phyloP scores from a whole-genome alignment of 2,797 vertebrate genomes.

The Enteromius paludinosus region DNA sequence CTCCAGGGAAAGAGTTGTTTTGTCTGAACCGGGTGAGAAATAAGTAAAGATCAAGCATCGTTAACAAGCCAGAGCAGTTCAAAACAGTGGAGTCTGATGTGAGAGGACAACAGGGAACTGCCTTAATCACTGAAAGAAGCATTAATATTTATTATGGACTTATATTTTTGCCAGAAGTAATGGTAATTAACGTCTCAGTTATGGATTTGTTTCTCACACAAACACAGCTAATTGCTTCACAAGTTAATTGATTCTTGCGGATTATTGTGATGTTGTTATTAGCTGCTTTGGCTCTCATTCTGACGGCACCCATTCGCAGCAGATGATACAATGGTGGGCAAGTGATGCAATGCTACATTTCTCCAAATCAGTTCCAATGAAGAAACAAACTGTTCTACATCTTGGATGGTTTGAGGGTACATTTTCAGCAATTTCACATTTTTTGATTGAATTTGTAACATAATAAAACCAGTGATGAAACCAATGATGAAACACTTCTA shows the following conservation, averaged over 20 bases:
- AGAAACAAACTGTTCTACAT: not conserved
- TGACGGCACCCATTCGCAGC: not conserved
- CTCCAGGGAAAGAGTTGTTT: not conserved
- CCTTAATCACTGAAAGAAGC: not conserved
- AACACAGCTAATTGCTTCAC: not conserved
- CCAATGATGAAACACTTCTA: not conserved
- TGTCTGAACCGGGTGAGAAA: not conserved
- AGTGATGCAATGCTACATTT: not conserved
- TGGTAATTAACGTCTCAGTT: not conserved
- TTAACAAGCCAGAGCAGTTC: not conserved
- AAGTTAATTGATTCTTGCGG: not conserved
- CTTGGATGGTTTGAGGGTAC: not conserved
- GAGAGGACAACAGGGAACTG: not conserved
- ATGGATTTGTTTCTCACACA: not conserved
- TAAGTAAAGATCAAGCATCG: not conserved
- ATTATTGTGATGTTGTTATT: not conserved
- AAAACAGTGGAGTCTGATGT: not conserved
- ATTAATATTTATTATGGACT: not conserved
- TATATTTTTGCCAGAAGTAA: not conserved
- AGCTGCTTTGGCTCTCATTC: not conserved
- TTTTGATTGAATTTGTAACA: not conserved
- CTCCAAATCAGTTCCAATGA: not conserved
- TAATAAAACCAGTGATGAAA: not conserved
- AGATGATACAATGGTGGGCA: not conserved
- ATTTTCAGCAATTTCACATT: not conserved